A percentile compares a stretch with the other conserved stretches of the same genome.
These are phyloP conservation scores for Stegophylla sp. DNA, from an alignment of 2,888 invertebrate species.

Conservation along the genomic window DNA sequence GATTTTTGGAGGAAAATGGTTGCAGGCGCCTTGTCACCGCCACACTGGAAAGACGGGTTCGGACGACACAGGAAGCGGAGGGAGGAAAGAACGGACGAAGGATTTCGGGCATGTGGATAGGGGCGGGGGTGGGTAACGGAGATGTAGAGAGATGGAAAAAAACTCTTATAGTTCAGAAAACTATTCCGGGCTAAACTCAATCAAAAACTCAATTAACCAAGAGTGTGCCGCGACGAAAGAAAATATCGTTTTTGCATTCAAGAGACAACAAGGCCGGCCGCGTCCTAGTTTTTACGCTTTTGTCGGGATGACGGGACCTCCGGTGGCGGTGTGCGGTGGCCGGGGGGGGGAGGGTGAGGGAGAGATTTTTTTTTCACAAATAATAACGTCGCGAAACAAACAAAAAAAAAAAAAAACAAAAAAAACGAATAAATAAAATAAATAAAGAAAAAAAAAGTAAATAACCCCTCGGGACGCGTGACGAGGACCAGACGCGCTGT, in stretches of 20 bases:
- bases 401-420: not conserved
- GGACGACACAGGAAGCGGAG: too few species aligned
- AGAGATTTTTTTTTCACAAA: constrained; percentile 15
- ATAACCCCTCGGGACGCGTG: constrained; percentile 26
- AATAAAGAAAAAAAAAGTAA: constrained; percentile 1
- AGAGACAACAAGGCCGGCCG: constrained; percentile 10
- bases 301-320: too few species aligned
- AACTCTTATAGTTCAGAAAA: constrained; percentile 20
- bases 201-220: constrained; percentile 42
- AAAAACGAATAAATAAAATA: too few species aligned
- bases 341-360: not conserved
- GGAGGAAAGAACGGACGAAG: too few species aligned
- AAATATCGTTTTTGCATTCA: constrained; percentile 42
- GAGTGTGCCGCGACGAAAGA: constrained; percentile 11
- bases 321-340: too few species aligned
- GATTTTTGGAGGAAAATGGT: too few species aligned
- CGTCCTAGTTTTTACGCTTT: constrained; percentile 11
- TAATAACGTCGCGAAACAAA: constrained; percentile 10
- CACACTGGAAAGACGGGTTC: too few species aligned
- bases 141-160: too few species aligned
- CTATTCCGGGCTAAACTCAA: constrained; percentile 33
- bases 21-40: too few species aligned
- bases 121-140: not conserved
- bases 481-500: not conserved
- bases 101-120: too few species aligned